A percentile compares a stretch with the other conserved stretches of the same genome.
Evolutionary conservation across 2,113 vertebrate genomes (phyloP).

Genomic region (Lasiurus borealis): DNA sequence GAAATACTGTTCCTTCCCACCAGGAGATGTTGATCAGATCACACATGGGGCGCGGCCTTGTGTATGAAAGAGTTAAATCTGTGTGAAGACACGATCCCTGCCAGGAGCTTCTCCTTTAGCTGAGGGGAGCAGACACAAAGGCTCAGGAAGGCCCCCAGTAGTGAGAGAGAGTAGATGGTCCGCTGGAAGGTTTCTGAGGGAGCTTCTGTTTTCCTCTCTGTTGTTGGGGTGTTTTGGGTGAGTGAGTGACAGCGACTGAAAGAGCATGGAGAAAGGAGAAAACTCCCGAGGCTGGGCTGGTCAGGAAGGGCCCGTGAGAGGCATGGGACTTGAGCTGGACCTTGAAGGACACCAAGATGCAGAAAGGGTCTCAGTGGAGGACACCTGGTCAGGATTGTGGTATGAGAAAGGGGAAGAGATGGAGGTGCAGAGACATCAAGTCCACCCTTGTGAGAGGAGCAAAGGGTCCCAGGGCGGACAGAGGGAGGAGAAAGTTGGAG

Average conservation of each 20-base stretch:
- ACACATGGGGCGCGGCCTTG: not conserved
- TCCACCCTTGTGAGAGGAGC: not conserved
- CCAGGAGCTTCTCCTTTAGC: not conserved
- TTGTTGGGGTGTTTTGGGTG: not conserved
- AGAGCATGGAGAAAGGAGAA: not conserved
- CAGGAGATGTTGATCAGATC: not conserved
- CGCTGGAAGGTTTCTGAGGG: not conserved
- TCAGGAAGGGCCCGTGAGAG: not conserved
- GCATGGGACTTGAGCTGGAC: not conserved
- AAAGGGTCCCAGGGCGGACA: not conserved
- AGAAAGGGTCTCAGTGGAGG: not conserved
- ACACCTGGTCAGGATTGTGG: not conserved
- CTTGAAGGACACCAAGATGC: not conserved
- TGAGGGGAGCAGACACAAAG: not conserved
- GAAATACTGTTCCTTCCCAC: not conserved
- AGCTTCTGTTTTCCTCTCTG: not conserved
- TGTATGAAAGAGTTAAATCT: not conserved
- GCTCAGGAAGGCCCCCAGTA: not conserved
- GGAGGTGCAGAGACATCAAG: not conserved
- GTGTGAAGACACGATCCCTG: not conserved
- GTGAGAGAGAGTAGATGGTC: not conserved
- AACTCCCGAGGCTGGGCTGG: not conserved
- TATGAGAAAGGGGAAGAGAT: not conserved
- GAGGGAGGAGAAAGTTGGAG: not conserved
- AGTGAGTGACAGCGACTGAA: not conserved